Conservation (phyloP, 2,888 invertebrate species). For the Oxytorus armatus region DNA sequence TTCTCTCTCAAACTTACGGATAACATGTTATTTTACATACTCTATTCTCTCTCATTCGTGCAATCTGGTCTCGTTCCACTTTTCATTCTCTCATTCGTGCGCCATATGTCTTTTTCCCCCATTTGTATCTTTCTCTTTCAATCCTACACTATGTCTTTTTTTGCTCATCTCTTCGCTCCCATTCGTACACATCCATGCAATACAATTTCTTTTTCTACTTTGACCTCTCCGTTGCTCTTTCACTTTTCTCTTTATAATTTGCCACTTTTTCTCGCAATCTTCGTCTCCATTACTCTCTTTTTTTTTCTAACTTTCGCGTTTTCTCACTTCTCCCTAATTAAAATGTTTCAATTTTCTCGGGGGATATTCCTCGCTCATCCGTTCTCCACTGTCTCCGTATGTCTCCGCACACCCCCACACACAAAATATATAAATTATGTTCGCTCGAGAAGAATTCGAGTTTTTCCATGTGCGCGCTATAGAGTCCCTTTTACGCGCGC, state of each 20-base stretch:
- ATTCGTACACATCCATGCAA: no score
- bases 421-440: neutral
- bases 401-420: slow-evolving; percentile 30
- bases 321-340: slow-evolving; percentile 63
- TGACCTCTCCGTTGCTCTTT: slow-evolving; percentile 1
- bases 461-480: slow-evolving; percentile 23
- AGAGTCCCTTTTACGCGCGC: slow-evolving; percentile 47
- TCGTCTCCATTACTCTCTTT: slow-evolving; percentile 9
- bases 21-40: no score
- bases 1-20: no score
- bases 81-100: no score
- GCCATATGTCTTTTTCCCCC: slow-evolving; percentile 11
- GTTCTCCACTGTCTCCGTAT: no score
- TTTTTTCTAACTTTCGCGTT: slow-evolving; percentile 25
- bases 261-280: slow-evolving; percentile 13
- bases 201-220: no score
- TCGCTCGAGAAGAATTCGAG: slow-evolving; percentile 1
- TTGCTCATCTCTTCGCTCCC: no score
- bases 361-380: no score
- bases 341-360: no score
- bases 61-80: no score
- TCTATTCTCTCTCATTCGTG: no score
- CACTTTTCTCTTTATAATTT: slow-evolving; percentile 8
- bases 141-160: slow-evolving; percentile 30
- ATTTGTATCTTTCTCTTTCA: no score